Conservation (phyloP, 2,888 invertebrate genomes). For the Erpobdella octoculata region DNA sequence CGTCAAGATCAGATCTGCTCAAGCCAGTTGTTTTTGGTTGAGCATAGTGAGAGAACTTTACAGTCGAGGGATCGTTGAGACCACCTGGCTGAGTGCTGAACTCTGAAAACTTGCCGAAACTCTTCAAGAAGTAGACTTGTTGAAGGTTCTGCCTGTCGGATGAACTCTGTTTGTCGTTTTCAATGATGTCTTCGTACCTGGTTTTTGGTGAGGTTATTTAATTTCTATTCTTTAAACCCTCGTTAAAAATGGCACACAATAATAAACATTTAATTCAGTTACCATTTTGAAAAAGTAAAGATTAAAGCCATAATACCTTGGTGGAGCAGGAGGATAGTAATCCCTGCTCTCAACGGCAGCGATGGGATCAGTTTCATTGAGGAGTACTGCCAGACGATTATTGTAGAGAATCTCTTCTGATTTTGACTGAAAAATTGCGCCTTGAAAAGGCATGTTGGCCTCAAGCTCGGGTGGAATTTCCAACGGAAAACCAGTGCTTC, state of each 20-base stretch:
- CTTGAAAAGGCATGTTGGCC: background rate
- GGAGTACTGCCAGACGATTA: background rate
- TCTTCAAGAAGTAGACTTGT: background rate
- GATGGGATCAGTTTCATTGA: too few relatives aligned
- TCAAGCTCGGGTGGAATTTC: slow-evolving; percentile 9
- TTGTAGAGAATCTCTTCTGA: background rate
- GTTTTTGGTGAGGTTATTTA: background rate
- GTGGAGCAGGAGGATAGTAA: background rate
- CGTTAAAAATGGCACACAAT: background rate
- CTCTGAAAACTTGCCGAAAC: slow-evolving; percentile 28
- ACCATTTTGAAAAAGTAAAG: too few relatives aligned
- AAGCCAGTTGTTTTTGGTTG: slow-evolving; percentile 9
- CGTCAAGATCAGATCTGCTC: too few relatives aligned
- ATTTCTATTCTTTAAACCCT: background rate
- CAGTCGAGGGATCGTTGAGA: slow-evolving; percentile 19
- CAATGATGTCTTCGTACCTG: slow-evolving; percentile 17
- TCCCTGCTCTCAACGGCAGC: background rate
- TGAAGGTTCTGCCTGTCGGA: background rate
- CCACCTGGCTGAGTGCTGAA: slow-evolving; percentile 31
- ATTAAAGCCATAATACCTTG: background rate
- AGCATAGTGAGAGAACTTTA: slow-evolving; percentile 21
- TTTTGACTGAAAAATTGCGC: background rate
- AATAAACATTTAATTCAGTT: background rate
- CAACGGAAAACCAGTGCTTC: background rate
- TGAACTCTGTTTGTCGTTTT: background rate